Base-by-base conservation (phyloP, 2,888 invertebrate species). In the Coremacera marginata region DNA sequence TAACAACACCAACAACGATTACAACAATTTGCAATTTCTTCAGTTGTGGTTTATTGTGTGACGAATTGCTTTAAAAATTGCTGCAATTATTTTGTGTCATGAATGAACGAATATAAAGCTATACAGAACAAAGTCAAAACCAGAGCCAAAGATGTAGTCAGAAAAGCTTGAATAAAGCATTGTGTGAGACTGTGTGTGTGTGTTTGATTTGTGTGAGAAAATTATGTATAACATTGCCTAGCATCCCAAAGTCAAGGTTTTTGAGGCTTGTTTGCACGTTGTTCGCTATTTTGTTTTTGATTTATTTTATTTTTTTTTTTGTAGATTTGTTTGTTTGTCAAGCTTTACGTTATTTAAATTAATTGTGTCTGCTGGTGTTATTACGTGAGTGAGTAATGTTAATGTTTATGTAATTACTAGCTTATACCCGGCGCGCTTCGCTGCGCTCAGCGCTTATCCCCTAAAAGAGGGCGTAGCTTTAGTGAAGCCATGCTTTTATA, bases 191-290 rank as follows among this genome's bases (percentile, higher is more conserved):
- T 44, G 27, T 60, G 60, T 60, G 55, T 19, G 27, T 11, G 68
- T 22, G n/a, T 16, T 8, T 14, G 22, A 16, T 51, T 11, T 44
- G 25, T 16, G 27, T 7, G 49, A 3, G 51, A 25, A 25, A n/a
- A 68, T 14, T 25, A 31, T 27, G 27, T 49, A 5, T 27, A 25
- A 19, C 62, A 25, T 11, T 16, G 16, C 34, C 51, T 51, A 25
- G 49, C 49, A 16, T 68, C 25, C 51, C 68, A 68, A 51, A 68
- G 68, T 68, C 68, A 68, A 68, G 68, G 68, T 68, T 68, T 22
- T 49, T 22, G 22, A 11, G n/a, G 34, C 16, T 51, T 49, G 9
- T 51, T 11, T 22, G 63, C 63, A 63, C 63, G 63, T 63, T 25
- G 27, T 62, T 11, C 14, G 60, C 27, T 19, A 16, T 60, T 60